Conservation (phyloP, 2,888 invertebrate species). For the Platycheirus albimanus region DNA sequence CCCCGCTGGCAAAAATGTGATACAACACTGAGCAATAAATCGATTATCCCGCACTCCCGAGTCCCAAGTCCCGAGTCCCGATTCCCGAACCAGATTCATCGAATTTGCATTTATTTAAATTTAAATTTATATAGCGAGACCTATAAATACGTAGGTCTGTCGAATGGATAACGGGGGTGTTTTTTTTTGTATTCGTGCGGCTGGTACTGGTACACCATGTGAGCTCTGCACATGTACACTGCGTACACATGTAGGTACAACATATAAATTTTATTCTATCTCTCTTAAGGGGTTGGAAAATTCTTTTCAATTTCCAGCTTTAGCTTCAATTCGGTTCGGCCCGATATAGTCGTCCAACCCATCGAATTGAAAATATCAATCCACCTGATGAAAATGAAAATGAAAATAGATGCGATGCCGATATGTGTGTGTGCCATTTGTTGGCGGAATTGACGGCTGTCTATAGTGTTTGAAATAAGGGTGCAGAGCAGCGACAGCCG, state of each 20-base stretch:
- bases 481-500: conserved; percentile 29
- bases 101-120: conserved; percentile 74
- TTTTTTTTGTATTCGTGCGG: conserved; percentile 34
- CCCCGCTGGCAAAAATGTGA: conserved; percentile 44
- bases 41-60: conserved; percentile 67
- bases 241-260: conserved; percentile 9
- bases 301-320: conserved; percentile 64
- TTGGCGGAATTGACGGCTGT: conserved; percentile 73
- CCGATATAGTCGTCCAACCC: conserved; percentile 50
- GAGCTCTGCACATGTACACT: conserved; percentile 43
- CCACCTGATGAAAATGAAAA: conserved; percentile 77
- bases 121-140: conserved; percentile 70
- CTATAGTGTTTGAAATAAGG: conserved; percentile 66
- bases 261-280: conserved; percentile 24
- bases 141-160: conserved; percentile 47
- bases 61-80: no score
- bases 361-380: conserved; percentile 74
- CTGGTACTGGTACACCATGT: conserved; percentile 59
- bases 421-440: conserved; percentile 66
- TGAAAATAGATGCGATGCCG: conserved; percentile 75
- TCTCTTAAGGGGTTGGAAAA: conserved; percentile 51
- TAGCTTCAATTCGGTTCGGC: background rate
- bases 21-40: conserved; percentile 68
- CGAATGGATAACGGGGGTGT: conserved; percentile 42
- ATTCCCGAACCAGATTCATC: conserved; percentile 38